Evolutionary conservation across 2,113 vertebrate genomes (phyloP).

Genomic region (Crocuta crocuta): DNA sequence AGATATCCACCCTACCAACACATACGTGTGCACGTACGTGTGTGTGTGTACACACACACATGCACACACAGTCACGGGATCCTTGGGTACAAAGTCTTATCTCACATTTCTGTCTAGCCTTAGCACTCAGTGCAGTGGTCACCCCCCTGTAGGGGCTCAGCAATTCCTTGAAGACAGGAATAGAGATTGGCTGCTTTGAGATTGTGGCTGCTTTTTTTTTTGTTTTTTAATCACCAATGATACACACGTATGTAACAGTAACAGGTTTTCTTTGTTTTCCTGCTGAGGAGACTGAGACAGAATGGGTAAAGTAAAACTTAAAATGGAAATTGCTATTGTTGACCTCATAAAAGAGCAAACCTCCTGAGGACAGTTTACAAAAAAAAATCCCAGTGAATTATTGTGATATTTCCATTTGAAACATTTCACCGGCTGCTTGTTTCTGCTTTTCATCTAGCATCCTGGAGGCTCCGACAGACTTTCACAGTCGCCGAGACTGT

Average conservation of each 20-base stretch:
- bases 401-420: background rate
- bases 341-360: background rate
- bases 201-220: background rate
- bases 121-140: background rate
- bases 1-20: background rate
- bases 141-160: background rate
- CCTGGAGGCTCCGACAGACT: background rate
- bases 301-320: background rate
- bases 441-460: background rate
- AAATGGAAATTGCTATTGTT: background rate
- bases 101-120: background rate
- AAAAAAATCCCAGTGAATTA: background rate
- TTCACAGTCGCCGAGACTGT: background rate
- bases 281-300: background rate
- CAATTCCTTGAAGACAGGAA: background rate
- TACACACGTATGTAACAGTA: background rate
- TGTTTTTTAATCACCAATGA: background rate
- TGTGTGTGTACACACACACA: rapidly evolving
- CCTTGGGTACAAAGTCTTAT: background rate
- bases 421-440: background rate
- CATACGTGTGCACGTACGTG: rapidly evolving
- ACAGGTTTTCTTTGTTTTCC: background rate
- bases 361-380: background rate
- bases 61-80: background rate
- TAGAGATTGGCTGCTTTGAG: background rate